Percentiles rank a stretch among this genome's conserved stretches.
phyloP scores from a whole-genome alignment of 2,888 invertebrate species.

The Nezara viridula region DNA sequence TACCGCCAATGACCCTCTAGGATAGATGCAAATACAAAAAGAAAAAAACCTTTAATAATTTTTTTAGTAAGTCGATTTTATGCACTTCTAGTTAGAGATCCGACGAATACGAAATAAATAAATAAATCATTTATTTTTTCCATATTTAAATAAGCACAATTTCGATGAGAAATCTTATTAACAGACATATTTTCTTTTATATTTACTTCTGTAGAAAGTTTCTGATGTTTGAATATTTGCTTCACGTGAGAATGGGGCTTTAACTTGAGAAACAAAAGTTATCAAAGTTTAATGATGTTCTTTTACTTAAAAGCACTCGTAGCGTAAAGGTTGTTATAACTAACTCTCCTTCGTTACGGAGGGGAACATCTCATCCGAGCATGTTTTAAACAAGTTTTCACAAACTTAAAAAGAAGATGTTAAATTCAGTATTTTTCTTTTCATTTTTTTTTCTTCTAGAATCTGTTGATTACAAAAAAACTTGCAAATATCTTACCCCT shows the following conservation, averaged over 20 bases:
- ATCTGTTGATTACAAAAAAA: constrained; percentile 22
- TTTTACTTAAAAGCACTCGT: not conserved
- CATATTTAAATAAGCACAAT: too few species aligned
- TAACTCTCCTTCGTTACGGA: not conserved
- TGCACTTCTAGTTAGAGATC: too few species aligned
- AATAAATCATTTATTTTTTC: too few species aligned
- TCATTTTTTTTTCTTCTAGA: not conserved
- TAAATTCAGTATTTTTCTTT: not conserved
- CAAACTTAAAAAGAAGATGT: not conserved
- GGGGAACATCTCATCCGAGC: not conserved
- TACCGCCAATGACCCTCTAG: too few species aligned
- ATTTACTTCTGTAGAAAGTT: not conserved
- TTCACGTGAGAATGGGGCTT: not conserved
- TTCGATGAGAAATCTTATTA: not conserved
- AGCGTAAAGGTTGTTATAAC: not conserved
- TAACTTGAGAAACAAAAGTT: not conserved
- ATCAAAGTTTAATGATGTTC: not conserved
- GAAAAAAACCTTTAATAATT: too few species aligned
- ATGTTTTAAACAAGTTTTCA: constrained; percentile 3
- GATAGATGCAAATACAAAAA: too few species aligned
- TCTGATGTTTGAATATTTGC: not conserved
- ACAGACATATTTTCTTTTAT: not conserved
- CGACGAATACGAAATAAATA: too few species aligned
- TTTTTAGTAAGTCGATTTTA: too few species aligned
- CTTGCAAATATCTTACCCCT: not conserved